Evolutionary conservation across 2,797 vertebrate species (phyloP).

Genomic region (Aselliscus stoliczkanus): DNA sequence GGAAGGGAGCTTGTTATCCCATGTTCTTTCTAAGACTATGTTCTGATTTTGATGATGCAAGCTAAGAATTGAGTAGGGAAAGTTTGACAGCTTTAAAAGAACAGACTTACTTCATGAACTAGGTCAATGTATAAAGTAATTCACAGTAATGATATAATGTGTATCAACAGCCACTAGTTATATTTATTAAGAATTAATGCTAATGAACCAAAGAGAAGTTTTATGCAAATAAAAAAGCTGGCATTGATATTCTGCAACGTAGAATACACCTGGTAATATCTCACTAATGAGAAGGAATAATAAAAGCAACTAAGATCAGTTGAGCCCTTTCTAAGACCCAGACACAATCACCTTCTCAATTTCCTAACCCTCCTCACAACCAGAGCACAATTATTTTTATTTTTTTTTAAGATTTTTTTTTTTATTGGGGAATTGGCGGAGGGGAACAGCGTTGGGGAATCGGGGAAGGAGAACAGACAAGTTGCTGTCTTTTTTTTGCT

Average conservation of each 20-base stretch:
- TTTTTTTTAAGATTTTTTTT: too few relatives aligned
- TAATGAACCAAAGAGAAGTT: not conserved
- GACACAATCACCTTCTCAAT: not conserved
- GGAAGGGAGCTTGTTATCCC: not conserved
- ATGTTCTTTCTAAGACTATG: not conserved
- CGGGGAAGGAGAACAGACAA: too few relatives aligned
- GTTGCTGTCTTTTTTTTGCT: too few relatives aligned
- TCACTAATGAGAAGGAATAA: not conserved
- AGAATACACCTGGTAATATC: not conserved
- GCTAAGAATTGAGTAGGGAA: not conserved
- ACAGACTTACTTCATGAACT: not conserved
- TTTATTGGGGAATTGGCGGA: too few relatives aligned
- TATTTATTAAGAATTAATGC: not conserved
- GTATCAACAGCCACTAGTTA: not conserved
- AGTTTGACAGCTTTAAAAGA: not conserved
- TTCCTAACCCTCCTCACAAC: not conserved
- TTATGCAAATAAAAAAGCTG: constrained; percentile 6
- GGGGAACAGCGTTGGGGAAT: too few relatives aligned
- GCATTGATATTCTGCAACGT: not conserved
- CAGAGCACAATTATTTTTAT: not conserved
- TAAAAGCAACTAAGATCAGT: not conserved
- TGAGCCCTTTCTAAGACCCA: not conserved
- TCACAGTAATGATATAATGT: not conserved
- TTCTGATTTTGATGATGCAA: not conserved
- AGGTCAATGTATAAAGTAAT: not conserved